phyloP scores from a whole-genome alignment of 2,888 invertebrate species.

The Sarcophaga carnaria region DNA sequence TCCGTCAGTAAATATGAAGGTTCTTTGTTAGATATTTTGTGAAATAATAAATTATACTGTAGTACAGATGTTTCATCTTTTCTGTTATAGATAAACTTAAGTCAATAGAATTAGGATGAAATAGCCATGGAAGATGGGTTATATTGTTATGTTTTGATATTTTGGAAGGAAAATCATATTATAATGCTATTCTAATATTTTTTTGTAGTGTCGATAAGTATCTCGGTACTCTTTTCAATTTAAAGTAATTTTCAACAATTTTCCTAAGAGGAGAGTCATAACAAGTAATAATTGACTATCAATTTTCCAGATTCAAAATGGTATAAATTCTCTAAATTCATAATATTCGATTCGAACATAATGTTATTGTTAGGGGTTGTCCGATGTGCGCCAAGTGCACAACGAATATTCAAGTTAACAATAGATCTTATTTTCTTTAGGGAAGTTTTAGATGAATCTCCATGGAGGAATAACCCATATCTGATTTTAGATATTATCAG shows the following conservation, averaged over 20 bases:
- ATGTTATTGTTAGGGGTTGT: conserved; percentile 31
- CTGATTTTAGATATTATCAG: conserved; percentile 14
- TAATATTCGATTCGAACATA: background rate
- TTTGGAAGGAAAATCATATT: background rate
- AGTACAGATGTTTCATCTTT: background rate
- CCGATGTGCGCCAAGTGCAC: background rate
- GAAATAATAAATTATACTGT: conserved; percentile 2
- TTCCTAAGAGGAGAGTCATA: background rate
- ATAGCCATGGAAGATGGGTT: background rate
- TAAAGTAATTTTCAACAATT: background rate
- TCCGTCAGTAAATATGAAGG: background rate
- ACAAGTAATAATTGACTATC: background rate
- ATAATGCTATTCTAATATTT: background rate
- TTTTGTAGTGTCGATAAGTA: background rate
- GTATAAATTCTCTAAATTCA: background rate
- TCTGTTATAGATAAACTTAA: background rate
- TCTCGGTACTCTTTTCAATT: background rate
- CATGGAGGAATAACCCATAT: background rate
- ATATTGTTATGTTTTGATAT: background rate
- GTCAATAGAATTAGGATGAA: background rate
- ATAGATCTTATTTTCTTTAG: background rate
- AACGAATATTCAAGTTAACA: background rate
- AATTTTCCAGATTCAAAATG: background rate
- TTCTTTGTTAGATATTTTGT: background rate
- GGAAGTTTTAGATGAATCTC: background rate